Evolutionary conservation across 2,797 vertebrate species (phyloP), one percentile per base, ranked within the genome.

Genomic region (Petrocephalus sullivani): DNA sequence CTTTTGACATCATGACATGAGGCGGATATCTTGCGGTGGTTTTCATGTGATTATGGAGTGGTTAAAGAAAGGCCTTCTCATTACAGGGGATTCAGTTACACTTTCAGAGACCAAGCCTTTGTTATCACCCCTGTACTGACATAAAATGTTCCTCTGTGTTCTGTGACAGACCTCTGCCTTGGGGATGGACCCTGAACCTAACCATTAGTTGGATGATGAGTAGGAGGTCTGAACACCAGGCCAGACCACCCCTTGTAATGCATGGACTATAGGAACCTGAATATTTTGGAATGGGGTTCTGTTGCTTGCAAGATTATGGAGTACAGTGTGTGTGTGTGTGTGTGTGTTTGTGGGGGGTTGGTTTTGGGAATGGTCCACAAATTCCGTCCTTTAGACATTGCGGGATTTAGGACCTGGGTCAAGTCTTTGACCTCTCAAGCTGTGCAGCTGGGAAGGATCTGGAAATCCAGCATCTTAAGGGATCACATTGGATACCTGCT

Each of bases 361-460:
- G 37, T 81, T 19, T 81, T 81, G 71, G 33, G 33, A 78, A 12
- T 19, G 75, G 21, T 64, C 21, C 37, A 61, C 57, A 60, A 28
- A 86, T 37, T 58, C 56, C 58, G 1, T 46, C 23, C 86, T 78
- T 83, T 75, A 87, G 61, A 85, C 60, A 56, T 58, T 83, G 33
- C 49, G 4, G 57, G 19, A 88, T 51, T 75, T 85, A 4, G 5
- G 41, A 46, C 23, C 49, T 6, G 14, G 16, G 4, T 75, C 64
- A 37, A 49, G 12, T 4, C 85, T 87, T 83, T 89, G 90, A 82
- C 87, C 78, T 49, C 33, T 88, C 37, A 4, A 37, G 60, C 19
- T 67, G 23, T 53, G 88, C 90, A 90, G 89, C 28, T 33, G 89
- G 88, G 89, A 90, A 89, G 87, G 88, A 91, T 89, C 89, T 91